phyloP scores from a whole-genome alignment of 2,113 vertebrate species.

The Hymenochirus boettgeri region DNA sequence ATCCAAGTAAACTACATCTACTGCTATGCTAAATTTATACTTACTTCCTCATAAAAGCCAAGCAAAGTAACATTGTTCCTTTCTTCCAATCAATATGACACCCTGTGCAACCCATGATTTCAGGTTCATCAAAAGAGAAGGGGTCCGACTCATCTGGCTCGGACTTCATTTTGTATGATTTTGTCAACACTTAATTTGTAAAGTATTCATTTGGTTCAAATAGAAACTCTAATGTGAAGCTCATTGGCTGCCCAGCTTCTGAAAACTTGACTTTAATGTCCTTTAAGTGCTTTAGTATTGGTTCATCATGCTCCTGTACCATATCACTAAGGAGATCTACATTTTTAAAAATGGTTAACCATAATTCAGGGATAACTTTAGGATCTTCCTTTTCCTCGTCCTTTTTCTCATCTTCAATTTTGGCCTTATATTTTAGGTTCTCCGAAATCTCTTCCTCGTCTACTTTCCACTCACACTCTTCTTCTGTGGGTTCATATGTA shows the following conservation, averaged over 20 bases:
- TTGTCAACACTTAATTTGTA: slow-evolving; percentile 88
- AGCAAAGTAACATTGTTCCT: neutral
- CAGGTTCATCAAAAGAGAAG: slow-evolving; percentile 96
- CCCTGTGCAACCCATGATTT: slow-evolving; percentile 97
- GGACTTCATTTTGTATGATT: slow-evolving; percentile 95
- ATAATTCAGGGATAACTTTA: slow-evolving; percentile 98
- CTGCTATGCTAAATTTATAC: too few species aligned
- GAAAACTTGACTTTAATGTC: slow-evolving; percentile 99
- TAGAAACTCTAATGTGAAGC: slow-evolving; percentile 93
- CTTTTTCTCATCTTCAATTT: slow-evolving; percentile 96
- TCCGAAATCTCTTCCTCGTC: slow-evolving; percentile 93
- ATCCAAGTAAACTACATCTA: too few species aligned
- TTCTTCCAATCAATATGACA: slow-evolving; percentile 44
- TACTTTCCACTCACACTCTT: slow-evolving; percentile 96
- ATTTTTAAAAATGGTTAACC: slow-evolving; percentile 97
- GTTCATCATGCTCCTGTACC: slow-evolving; percentile 98
- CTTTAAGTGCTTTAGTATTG: slow-evolving; percentile 96
- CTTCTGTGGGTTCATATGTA: slow-evolving; percentile 91
- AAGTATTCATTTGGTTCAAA: slow-evolving; percentile 97
- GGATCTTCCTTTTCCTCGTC: slow-evolving; percentile 98
- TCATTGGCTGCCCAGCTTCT: slow-evolving; percentile 93
- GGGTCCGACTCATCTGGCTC: slow-evolving; percentile 93
- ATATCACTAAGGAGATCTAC: slow-evolving; percentile 97
- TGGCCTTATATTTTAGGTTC: slow-evolving; percentile 94
- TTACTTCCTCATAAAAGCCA: too few species aligned